Evolutionary conservation across 2,797 vertebrate species (phyloP), one percentile per base, ranked within the genome.

Genomic region (Melanotaenia pygmaea): DNA sequence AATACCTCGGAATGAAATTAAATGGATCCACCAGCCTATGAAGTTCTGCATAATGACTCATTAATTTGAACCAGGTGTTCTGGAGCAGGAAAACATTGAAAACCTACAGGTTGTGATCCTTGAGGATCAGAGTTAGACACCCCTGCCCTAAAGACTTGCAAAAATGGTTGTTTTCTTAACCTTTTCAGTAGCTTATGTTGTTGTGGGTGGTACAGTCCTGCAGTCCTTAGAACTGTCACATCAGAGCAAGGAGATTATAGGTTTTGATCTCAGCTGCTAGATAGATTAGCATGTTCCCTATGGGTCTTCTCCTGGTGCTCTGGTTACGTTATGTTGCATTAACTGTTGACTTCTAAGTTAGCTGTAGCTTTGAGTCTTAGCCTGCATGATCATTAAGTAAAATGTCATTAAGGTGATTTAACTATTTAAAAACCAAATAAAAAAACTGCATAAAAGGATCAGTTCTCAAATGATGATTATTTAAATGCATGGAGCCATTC

Each of bases 401-500:
- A 18, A 18, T 53, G 45, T 70, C 11, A 66, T 64, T 58, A 43
- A 68, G 67, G 63, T 22, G 30, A 58, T 70, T 77, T 45, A 30
- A 37, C 50, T 2, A 43, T 64, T 74, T 54, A 6, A 78, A 72
- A 70, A 66, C 8, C 26, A 64, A 63, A 56, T 3, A 43, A 59
- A 71, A 63, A 34, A 28, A 37, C 38, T 79, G 16, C 10, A 14
- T 59, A 59, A 66, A 83, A 70, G 22, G 32, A 10, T 22, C 22
- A 13, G 58, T 68, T 71, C 28, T 78, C n/a, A 34, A 47, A 16
- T 54, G 35, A 72, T 54, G 12, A 20, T 47, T 47, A 20, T 47
- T 47, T 47, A 20, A 47, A 47, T 66, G 74, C 76, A 59, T 45
- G 64, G 28, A 79, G 53, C 69, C 43, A 37, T 45, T 61, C 16